Evolutionary conservation across 2,797 vertebrate genomes (phyloP).

Genomic region (Eutrigla gurnardus): DNA sequence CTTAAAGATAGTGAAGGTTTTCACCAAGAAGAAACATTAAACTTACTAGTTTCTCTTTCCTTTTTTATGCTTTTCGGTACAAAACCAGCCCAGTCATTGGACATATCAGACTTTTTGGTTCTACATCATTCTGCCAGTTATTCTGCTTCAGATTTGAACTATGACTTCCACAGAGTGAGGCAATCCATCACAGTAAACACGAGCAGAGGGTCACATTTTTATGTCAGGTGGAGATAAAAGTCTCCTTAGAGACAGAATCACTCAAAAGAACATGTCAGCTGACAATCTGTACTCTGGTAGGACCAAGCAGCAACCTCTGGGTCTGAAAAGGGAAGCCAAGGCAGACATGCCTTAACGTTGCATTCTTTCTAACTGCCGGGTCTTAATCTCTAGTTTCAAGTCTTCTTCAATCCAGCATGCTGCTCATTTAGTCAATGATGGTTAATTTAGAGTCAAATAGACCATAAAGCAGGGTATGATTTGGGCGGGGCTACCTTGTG

Average conservation of each 20-base stretch:
- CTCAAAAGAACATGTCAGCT: neutral
- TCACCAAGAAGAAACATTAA: neutral
- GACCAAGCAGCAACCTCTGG: neutral
- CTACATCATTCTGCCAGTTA: neutral
- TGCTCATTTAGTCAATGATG: too few species aligned
- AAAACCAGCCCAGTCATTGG: neutral
- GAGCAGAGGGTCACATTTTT: neutral
- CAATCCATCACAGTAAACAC: conserved; percentile 9
- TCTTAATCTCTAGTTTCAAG: too few species aligned
- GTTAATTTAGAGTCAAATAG: too few species aligned
- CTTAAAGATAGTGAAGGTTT: neutral
- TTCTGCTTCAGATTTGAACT: neutral
- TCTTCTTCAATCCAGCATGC: too few species aligned
- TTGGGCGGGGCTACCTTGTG: too few species aligned
- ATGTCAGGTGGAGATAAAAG: neutral
- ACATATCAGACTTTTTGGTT: conserved; percentile 2
- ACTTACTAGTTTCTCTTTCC: neutral
- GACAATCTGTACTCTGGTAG: neutral
- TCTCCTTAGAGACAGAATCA: neutral
- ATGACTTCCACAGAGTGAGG: neutral
- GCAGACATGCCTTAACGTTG: neutral
- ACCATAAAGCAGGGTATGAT: too few species aligned
- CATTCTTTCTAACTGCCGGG: neutral
- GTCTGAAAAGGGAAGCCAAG: neutral
- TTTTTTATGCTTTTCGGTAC: neutral